Conservation (phyloP, 2,888 invertebrate species). For the Anthrax anthrax region DNA sequence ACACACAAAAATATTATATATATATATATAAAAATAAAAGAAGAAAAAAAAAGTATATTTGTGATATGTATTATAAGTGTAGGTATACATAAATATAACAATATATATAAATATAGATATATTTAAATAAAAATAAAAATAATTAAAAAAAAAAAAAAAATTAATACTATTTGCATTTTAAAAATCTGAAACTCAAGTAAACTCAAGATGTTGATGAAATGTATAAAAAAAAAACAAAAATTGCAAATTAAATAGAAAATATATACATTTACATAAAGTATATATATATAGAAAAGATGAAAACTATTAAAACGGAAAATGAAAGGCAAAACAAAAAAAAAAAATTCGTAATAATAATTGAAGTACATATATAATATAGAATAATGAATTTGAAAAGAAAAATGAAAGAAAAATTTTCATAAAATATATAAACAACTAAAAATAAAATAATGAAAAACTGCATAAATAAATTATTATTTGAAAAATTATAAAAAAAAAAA, state of each 20-base stretch:
- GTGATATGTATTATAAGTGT: conserved; percentile 13
- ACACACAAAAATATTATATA: too few species aligned
- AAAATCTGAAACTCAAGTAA: too few species aligned
- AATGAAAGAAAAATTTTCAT: background rate
- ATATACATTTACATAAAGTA: too few species aligned
- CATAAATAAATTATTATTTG: conserved; percentile 13
- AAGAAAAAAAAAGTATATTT: conserved; percentile 9
- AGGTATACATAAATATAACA: conserved; percentile 8
- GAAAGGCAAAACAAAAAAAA: background rate
- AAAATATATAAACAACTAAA: background rate
- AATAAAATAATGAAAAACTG: conserved; percentile 7
- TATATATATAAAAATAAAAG: too few species aligned
- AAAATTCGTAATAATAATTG: background rate
- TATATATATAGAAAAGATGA: background rate
- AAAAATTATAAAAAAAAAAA: conserved; percentile 6
- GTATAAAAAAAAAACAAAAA: background rate
- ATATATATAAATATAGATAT: background rate
- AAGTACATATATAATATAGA: too few species aligned
- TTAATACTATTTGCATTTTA: too few species aligned
- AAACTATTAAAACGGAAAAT: too few species aligned
- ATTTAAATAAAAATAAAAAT: background rate
- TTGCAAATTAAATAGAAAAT: too few species aligned
- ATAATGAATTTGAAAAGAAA: background rate
- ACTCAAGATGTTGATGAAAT: too few species aligned
- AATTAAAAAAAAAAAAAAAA: background rate